Conservation (phyloP, 2,113 vertebrate genomes). For the Misgurnus anguillicaudatus region DNA sequence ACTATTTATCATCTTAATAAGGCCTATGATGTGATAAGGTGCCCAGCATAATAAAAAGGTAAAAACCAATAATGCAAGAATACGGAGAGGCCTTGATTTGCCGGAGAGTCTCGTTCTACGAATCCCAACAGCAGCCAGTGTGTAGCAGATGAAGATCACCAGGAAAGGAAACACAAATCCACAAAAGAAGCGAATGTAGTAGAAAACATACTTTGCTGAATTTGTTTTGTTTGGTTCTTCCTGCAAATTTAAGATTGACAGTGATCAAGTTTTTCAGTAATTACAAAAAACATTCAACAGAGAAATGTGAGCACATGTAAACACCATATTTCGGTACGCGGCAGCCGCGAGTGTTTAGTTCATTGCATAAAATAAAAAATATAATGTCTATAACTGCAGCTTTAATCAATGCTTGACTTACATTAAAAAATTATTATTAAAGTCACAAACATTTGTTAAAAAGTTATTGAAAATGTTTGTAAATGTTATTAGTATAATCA, state of each 20-base stretch:
- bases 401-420: too few relatives aligned
- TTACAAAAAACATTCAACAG: too few relatives aligned
- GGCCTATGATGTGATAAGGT: constrained; percentile 73
- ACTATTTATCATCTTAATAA: constrained; percentile 68
- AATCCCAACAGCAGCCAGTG: constrained; percentile 64
- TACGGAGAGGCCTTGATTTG: constrained; percentile 67
- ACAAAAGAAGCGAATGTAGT: constrained; percentile 69
- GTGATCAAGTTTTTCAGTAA: too few relatives aligned
- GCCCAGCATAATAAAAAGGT: constrained; percentile 81
- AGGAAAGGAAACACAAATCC: constrained; percentile 75
- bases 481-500: too few relatives aligned
- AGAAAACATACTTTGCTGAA: constrained; percentile 43
- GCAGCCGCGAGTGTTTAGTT: too few relatives aligned
- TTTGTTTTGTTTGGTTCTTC: constrained; percentile 14
- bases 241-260: constrained; percentile 2
- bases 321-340: too few relatives aligned
- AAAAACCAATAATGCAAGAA: constrained; percentile 65
- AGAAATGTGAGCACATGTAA: too few relatives aligned
- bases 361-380: too few relatives aligned
- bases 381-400: too few relatives aligned
- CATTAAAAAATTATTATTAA: too few relatives aligned
- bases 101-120: constrained; percentile 56
- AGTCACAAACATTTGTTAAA: too few relatives aligned
- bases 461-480: too few relatives aligned
- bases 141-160: constrained; percentile 72